These are phyloP conservation scores for Aquatica leii DNA, from an alignment of 2,888 invertebrate species.

Conservation along the genomic window DNA sequence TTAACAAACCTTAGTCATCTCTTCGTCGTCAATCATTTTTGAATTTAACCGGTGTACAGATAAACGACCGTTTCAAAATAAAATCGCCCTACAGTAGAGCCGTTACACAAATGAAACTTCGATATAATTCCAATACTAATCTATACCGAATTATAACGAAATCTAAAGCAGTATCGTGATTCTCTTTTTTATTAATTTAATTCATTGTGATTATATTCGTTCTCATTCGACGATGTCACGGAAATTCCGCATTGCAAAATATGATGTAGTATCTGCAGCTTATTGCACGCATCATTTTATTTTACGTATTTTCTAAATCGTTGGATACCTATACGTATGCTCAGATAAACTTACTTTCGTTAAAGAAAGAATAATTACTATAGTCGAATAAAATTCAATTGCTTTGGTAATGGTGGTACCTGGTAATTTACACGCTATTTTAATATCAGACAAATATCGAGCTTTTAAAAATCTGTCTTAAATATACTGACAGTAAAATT, in stretches of 20 bases:
- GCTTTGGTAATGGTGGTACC: conserved; percentile 14
- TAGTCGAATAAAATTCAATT: neutral
- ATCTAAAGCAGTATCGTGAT: conserved; percentile 25
- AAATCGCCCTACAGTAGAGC: conserved; percentile 1
- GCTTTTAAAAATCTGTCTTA: no score
- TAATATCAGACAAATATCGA: conserved; percentile 4
- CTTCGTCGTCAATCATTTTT: conserved; percentile 53
- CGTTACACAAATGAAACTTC: conserved; percentile 21
- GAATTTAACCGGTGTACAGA: no score
- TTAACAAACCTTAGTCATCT: conserved; percentile 52
- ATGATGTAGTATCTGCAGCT: neutral
- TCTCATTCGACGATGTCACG: conserved; percentile 33
- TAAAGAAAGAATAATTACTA: neutral
- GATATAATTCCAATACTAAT: conserved; percentile 29
- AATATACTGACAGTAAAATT: no score
- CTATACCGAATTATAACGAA: conserved; percentile 18
- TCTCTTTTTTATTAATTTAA: conserved; percentile 28
- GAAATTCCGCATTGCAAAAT: conserved; percentile 3
- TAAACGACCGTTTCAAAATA: neutral
- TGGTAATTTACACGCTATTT: conserved; percentile 20
- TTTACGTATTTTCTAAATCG: no score
- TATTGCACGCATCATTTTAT: no score
- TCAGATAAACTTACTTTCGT: no score
- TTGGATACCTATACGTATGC: no score
- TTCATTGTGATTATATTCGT: conserved; percentile 26